These are phyloP conservation scores for Melanostigma gelatinosum DNA, from an alignment of 2,113 vertebrate species.

Conservation along the genomic window DNA sequence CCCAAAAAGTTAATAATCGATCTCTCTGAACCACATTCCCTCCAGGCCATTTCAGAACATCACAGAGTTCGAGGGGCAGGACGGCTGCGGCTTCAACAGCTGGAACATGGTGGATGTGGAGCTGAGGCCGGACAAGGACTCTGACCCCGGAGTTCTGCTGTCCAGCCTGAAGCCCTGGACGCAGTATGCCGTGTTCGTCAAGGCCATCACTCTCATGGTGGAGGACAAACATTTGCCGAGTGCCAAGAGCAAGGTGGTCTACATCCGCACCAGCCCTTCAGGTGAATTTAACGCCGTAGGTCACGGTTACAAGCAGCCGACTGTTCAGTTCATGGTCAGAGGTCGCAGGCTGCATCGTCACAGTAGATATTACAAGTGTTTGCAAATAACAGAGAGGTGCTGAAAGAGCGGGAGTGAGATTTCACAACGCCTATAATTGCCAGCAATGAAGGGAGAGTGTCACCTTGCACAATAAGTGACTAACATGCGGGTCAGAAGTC, in stretches of 20 bases:
- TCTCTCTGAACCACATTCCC: neutral
- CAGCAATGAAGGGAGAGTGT: neutral
- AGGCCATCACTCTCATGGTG: conserved; percentile 93
- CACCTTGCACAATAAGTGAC: neutral
- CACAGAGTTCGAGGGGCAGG: conserved; percentile 94
- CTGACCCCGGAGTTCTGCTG: conserved; percentile 90
- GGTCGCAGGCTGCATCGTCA: neutral
- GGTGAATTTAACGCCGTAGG: conserved; percentile 77
- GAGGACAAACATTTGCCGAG: conserved; percentile 91
- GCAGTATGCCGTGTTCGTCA: conserved; percentile 95
- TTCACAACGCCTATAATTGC: neutral
- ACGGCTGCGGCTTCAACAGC: conserved; percentile 96
- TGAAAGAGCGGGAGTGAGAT: neutral
- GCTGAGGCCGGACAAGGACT: conserved; percentile 87
- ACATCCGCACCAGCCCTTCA: conserved; percentile 94
- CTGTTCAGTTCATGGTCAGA: neutral
- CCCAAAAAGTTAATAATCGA: neutral
- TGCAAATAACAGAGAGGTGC: neutral
- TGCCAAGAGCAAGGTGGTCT: conserved; percentile 96
- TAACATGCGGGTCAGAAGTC: neutral
- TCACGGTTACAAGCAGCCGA: neutral
- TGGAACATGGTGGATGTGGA: conserved; percentile 99
- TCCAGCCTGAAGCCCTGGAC: conserved; percentile 94
- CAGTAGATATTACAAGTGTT: neutral
- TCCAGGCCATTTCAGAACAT: conserved; percentile 88